Evolutionary conservation across 2,888 invertebrate genomes (phyloP).

Genomic region (Tholera decimalis): DNA sequence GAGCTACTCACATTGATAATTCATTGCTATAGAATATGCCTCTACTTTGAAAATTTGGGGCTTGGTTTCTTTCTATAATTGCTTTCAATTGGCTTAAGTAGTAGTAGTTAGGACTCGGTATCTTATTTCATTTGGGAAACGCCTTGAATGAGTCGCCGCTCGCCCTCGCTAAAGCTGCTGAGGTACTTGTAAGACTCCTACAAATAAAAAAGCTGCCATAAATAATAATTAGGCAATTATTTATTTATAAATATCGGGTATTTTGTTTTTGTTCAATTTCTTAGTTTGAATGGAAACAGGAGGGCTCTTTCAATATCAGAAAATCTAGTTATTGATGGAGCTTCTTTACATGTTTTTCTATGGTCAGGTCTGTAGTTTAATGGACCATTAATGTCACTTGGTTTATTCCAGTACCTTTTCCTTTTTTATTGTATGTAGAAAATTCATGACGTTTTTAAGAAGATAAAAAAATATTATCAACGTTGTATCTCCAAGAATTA

Average conservation of each 20-base stretch:
- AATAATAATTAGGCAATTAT: neutral
- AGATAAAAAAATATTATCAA: constrained; percentile 34
- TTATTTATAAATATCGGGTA: constrained; percentile 2
- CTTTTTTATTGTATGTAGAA: neutral
- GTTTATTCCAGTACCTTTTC: too few relatives aligned
- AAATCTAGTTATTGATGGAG: too few relatives aligned
- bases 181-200: constrained; percentile 5
- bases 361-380: neutral
- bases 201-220: neutral
- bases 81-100: constrained; percentile 67
- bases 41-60: constrained; percentile 26
- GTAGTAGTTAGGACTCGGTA: constrained; percentile 47
- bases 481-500: constrained; percentile 38
- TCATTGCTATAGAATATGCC: constrained; percentile 3
- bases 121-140: constrained; percentile 64
- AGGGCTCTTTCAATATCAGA: too few relatives aligned
- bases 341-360: neutral
- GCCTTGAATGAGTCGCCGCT: constrained; percentile 51
- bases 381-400: too few relatives aligned
- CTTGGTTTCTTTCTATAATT: constrained; percentile 59
- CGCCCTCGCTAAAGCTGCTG: constrained; percentile 32
- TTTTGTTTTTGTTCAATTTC: constrained; percentile 5
- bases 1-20: constrained; percentile 19
- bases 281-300: too few relatives aligned
- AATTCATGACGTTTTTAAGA: neutral